These are phyloP conservation scores for Puma concolor DNA, from an alignment of 2,113 vertebrate genomes.

Conservation along the genomic window DNA sequence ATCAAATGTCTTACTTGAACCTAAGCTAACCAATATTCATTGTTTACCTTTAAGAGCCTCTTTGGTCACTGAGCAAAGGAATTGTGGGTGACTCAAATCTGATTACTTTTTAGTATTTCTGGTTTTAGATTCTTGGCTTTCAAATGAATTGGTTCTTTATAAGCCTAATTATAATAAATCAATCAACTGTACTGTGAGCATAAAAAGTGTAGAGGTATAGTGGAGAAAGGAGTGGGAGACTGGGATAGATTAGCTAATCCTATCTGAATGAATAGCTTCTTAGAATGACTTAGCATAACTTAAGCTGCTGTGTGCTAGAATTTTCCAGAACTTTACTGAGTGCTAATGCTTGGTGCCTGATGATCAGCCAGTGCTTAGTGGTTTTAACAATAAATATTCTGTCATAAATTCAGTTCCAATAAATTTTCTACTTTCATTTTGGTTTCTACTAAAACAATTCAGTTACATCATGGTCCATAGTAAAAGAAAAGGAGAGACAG, in stretches of 20 bases:
- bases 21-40: constrained; percentile 72
- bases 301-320: neutral
- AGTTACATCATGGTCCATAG: neutral
- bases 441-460: neutral
- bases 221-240: neutral
- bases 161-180: constrained; percentile 67
- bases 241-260: neutral
- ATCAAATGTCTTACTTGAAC: constrained; percentile 83
- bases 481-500: neutral
- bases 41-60: constrained; percentile 74
- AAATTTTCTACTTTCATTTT: neutral
- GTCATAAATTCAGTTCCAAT: neutral
- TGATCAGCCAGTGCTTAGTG: rapidly evolving
- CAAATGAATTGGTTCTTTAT: constrained; percentile 35
- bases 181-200: neutral
- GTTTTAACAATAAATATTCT: neutral
- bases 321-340: neutral
- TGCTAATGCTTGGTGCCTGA: neutral
- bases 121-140: neutral
- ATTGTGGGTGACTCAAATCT: constrained; percentile 3
- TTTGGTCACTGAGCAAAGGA: constrained; percentile 59
- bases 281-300: neutral
- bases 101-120: constrained; percentile 66
- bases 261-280: neutral
- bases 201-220: neutral